Conservation (phyloP, 2,797 vertebrate species). For the Hapalemur alaotrensis region DNA sequence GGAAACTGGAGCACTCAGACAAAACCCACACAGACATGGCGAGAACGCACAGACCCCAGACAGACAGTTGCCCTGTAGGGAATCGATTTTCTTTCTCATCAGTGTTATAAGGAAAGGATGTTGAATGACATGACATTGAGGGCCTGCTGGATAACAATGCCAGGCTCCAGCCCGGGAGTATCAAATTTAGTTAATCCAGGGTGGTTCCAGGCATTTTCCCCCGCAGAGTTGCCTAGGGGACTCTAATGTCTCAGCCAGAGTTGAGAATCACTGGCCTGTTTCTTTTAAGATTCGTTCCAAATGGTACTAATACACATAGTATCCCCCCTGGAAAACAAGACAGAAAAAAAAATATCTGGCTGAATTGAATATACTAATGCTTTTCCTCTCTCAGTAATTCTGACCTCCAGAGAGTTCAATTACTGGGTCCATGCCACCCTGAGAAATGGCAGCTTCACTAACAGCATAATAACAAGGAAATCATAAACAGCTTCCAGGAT, state of each 20-base stretch:
- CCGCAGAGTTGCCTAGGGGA: not conserved
- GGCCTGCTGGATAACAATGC: not conserved
- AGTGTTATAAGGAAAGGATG: not conserved
- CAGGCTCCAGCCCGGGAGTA: not conserved
- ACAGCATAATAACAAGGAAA: slow-evolving; percentile 44
- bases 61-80: not conserved
- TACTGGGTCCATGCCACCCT: not conserved
- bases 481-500: slow-evolving; percentile 41
- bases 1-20: not conserved
- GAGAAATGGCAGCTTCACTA: slow-evolving; percentile 31
- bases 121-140: not conserved
- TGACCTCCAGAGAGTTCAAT: slow-evolving; percentile 61
- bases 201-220: not conserved
- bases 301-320: not conserved
- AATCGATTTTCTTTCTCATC: not conserved
- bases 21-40: not conserved
- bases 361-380: not conserved
- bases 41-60: not conserved
- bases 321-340: slow-evolving; percentile 31
- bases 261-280: not conserved
- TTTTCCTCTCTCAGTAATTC: slow-evolving; percentile 32
- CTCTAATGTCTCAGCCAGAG: not conserved
- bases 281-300: slow-evolving; percentile 9
- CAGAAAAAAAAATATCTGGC: not conserved
- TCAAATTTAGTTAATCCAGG: not conserved